Conservation (phyloP, 2,113 vertebrate species). For the Coptodon bakossiorum region DNA sequence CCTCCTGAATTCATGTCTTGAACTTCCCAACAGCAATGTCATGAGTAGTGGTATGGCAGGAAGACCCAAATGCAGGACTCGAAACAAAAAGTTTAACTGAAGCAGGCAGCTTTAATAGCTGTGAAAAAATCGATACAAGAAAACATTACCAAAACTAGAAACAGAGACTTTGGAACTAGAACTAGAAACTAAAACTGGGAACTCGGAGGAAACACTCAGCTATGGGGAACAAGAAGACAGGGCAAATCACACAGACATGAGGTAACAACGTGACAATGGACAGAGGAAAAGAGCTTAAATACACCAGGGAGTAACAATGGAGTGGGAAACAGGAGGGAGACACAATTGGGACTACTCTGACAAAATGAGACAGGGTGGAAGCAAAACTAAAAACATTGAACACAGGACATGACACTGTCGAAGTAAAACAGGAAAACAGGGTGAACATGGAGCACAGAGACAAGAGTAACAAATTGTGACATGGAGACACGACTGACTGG, state of each 20-base stretch:
- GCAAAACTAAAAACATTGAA: neutral
- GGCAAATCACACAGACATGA: neutral
- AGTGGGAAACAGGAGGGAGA: neutral
- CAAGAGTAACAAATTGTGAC: neutral
- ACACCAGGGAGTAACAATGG: neutral
- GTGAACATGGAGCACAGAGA: neutral
- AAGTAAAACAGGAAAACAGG: neutral
- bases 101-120: neutral
- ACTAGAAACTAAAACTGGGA: neutral
- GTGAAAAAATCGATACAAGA: neutral
- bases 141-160: neutral
- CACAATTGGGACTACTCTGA: neutral
- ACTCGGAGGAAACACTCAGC: neutral
- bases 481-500: neutral
- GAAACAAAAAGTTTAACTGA: neutral
- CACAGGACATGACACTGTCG: neutral
- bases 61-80: neutral
- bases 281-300: neutral
- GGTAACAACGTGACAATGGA: neutral
- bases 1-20: neutral
- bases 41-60: neutral
- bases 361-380: neutral
- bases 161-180: neutral
- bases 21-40: neutral
- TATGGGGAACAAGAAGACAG: neutral